Evolutionary conservation across 2,113 vertebrate genomes (phyloP), one percentile per base, ranked within the genome.

Genomic region (Microtus montanus): DNA sequence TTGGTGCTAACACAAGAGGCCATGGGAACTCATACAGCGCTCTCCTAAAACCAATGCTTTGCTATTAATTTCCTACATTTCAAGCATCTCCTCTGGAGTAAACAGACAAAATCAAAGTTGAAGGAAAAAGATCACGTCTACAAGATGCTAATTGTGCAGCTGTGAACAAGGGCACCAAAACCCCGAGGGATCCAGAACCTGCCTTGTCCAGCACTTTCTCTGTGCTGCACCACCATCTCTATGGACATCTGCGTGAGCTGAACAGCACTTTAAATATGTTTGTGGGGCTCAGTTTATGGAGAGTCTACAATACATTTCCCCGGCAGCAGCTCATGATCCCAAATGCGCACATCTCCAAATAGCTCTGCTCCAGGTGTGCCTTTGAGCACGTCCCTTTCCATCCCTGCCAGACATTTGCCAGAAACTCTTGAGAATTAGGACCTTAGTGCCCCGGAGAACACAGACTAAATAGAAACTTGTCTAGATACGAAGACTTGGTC

Each of bases 401-500:
- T 71, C 38, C 47, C 68, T 77, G 61, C 38, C 35, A 85, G 24
- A 12, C 47, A 44, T 41, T 52, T 86, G 49, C 61, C n/a, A 89
- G 64, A 7, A 33, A 54, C 14, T 44, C 54, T 35, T 7, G 41
- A 94, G 68, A 90, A 80, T 49, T 19, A 84, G 28, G 49, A 12
- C 9, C 70, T 87, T 75, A 77, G 15, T 24, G 26, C 92, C 33
- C 38, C 91, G 71, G 58, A 52, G 79, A 73, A 92, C n/a, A 70
- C n/a, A 66, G 66, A 47, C 38, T 64, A 52, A 73, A 88, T 15
- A 41, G 28, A 68, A 93, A 82, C n/a, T 73, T 61, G 44, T 83
- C 61, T 44, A 41, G 73, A 78, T 28, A 41, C 52, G 52, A 94
- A 89, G 83, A 79, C 87, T 96, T 44, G 91, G 54, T 85, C 91